Conservation (phyloP, 2,113 vertebrate species). For the Gorsachius goisagi region DNA sequence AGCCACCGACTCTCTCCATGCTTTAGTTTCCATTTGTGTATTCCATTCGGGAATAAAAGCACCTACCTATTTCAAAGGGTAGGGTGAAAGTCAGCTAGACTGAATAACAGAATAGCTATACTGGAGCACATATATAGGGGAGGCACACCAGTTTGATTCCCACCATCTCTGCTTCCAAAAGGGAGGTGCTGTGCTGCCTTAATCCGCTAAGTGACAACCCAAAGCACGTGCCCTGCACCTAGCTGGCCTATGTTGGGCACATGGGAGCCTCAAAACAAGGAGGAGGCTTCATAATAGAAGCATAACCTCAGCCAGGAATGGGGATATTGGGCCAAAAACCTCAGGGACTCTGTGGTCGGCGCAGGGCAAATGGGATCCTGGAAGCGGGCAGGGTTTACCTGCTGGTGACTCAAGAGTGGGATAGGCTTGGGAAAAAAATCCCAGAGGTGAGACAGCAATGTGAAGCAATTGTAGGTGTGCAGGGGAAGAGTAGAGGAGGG, state of each 20-base stretch:
- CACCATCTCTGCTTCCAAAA: neutral
- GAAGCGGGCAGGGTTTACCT: neutral
- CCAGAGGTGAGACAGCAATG: neutral
- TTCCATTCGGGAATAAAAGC: neutral
- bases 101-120: neutral
- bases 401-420: neutral
- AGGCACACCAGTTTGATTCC: neutral
- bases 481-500: neutral
- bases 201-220: neutral
- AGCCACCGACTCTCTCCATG: neutral
- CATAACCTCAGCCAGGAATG: neutral
- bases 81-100: neutral
- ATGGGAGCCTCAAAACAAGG: neutral
- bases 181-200: neutral
- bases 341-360: rapidly evolving
- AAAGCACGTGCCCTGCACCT: neutral
- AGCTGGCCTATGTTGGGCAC: neutral
- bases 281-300: neutral
- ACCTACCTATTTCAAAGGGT: neutral
- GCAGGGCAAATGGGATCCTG: neutral
- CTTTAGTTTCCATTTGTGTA: neutral
- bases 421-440: neutral
- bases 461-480: neutral
- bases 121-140: neutral
- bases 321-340: neutral